phyloP scores from a whole-genome alignment of 2,113 vertebrate genomes.

The Ctenomys sociabilis region DNA sequence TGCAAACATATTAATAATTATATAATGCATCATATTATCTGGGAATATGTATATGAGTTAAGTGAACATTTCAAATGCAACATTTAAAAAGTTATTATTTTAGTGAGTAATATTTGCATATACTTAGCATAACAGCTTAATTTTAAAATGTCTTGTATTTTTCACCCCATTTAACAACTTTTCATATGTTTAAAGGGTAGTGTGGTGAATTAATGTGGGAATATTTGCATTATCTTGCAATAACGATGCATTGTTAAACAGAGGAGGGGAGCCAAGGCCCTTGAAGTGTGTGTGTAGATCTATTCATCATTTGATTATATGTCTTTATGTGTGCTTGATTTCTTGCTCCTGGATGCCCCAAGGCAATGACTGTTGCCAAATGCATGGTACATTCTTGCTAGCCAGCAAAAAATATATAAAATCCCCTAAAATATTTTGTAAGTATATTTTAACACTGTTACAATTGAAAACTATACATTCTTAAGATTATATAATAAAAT shows the following conservation, averaged over 20 bases:
- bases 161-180: slow-evolving; percentile 83
- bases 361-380: slow-evolving; percentile 53
- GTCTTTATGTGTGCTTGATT: slow-evolving; percentile 43
- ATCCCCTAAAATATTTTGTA: neutral
- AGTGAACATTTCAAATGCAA: slow-evolving; percentile 70
- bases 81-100: slow-evolving; percentile 74
- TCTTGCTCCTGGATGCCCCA: neutral
- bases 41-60: slow-evolving; percentile 11
- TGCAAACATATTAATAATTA: neutral
- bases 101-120: slow-evolving; percentile 82
- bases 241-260: slow-evolving; percentile 73
- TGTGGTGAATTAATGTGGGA: slow-evolving; percentile 77
- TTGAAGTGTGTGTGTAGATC: slow-evolving; percentile 21
- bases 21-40: neutral
- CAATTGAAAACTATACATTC: neutral
- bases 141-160: slow-evolving; percentile 78
- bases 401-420: neutral
- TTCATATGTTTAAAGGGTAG: slow-evolving; percentile 70
- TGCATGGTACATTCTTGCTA: neutral
- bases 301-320: slow-evolving; percentile 74
- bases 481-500: neutral
- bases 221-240: slow-evolving; percentile 83
- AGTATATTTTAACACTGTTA: neutral
- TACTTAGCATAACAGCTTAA: slow-evolving; percentile 76
- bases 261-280: slow-evolving; percentile 43